Percentiles rank a stretch among this genome's conserved stretches.
Conservation (phyloP, 2,888 invertebrate species). For the Electrophaes corylata region DNA sequence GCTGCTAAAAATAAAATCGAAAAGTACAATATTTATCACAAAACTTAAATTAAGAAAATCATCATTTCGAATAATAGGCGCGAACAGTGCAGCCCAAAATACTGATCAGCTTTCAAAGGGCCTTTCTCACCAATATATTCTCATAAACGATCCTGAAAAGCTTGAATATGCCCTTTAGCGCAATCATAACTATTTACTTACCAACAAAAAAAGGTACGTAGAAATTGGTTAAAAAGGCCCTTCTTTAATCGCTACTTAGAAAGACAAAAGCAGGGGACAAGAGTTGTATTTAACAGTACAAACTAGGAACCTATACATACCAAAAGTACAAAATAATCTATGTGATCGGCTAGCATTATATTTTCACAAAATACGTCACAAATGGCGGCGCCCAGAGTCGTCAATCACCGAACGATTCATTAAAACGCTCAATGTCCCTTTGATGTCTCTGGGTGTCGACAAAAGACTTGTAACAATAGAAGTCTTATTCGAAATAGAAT, state of each 20-base stretch:
- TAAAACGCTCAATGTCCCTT: background rate
- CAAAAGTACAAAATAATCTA: conserved; percentile 37
- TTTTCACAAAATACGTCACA: conserved; percentile 67
- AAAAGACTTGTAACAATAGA: conserved; percentile 66
- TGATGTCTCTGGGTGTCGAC: conserved; percentile 5
- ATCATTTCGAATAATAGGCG: conserved; percentile 38
- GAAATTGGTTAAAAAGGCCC: background rate
- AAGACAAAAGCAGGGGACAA: conserved; percentile 16
- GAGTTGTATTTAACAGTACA: conserved; percentile 27
- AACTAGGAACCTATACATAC: conserved; percentile 30
- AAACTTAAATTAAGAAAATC: conserved; percentile 39
- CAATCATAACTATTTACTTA: too few species aligned
- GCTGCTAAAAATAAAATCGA: conserved; percentile 52
- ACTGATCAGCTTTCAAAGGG: conserved; percentile 3
- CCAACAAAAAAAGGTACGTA: background rate
- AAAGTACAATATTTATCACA: conserved; percentile 77
- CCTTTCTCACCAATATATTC: conserved; percentile 1
- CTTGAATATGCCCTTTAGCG: too few species aligned
- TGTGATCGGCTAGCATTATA: conserved; percentile 46
- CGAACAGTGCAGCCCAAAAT: conserved; percentile 9
- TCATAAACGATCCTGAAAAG: background rate
- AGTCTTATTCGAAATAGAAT: conserved; percentile 77
- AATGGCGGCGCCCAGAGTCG: conserved; percentile 24
- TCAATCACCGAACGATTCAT: background rate
- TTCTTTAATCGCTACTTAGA: background rate